Conservation (phyloP, 2,113 vertebrate species). For the Tichodroma muraria region DNA sequence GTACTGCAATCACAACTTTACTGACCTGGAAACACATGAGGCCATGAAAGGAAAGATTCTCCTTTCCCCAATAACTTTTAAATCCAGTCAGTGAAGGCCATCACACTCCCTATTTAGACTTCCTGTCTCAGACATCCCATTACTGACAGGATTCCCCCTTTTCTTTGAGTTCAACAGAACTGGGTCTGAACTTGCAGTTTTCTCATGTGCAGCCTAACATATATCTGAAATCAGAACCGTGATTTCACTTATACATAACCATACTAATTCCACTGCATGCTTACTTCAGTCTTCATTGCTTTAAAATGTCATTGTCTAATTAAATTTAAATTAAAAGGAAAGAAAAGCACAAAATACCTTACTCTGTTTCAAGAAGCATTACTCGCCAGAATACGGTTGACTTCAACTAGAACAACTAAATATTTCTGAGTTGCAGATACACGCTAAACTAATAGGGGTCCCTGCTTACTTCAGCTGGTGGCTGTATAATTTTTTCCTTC, state of each 20-base stretch:
- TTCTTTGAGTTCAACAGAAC: neutral
- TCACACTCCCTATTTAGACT: fast-evolving
- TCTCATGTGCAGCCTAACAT: neutral
- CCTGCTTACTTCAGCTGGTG: neutral
- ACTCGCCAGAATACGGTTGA: neutral
- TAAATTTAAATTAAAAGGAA: neutral
- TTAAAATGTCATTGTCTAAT: neutral
- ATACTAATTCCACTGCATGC: neutral
- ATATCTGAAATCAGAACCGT: neutral
- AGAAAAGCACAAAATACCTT: neutral
- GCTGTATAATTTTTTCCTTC: neutral
- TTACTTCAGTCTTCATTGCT: neutral
- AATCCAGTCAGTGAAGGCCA: neutral
- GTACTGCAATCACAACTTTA: neutral
- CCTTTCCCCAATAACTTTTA: neutral
- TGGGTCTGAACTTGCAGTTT: neutral
- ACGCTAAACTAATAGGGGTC: neutral
- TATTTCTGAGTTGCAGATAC: neutral
- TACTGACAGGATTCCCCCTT: neutral
- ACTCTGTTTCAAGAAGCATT: neutral
- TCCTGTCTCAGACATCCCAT: neutral
- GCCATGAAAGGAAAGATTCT: neutral
- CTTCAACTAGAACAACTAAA: neutral
- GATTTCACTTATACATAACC: neutral
- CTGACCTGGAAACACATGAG: neutral